A percentile compares a stretch with the other conserved stretches of the same genome.
Conservation (phyloP, 2,888 invertebrate species). For the Melinaea marsaeus region DNA sequence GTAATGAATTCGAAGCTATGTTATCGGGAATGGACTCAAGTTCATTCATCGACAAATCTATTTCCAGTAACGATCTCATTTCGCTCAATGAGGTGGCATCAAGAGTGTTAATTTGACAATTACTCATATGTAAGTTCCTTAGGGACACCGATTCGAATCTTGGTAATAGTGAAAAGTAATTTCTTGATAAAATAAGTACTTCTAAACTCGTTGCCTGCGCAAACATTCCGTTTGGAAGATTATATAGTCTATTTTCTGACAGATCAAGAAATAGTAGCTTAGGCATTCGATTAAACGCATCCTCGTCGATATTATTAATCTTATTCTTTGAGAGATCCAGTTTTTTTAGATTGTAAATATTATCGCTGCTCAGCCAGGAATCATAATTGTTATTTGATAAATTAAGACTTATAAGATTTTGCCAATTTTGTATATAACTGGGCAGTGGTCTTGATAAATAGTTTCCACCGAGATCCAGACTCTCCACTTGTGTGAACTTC, state of each 20-base stretch:
- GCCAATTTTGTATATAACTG: slow-evolving; percentile 65
- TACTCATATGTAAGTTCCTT: slow-evolving; percentile 77
- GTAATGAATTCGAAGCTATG: slow-evolving; percentile 78
- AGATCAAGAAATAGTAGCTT: slow-evolving; percentile 80
- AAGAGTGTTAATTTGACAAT: slow-evolving; percentile 80
- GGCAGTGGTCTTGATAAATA: slow-evolving; percentile 66
- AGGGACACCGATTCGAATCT: slow-evolving; percentile 77
- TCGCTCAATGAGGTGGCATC: slow-evolving; percentile 69
- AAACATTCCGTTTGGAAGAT: slow-evolving; percentile 77
- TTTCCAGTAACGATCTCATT: slow-evolving; percentile 76
- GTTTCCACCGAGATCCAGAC: slow-evolving; percentile 72
- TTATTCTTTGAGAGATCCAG: slow-evolving; percentile 84
- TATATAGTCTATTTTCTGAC: slow-evolving; percentile 81
- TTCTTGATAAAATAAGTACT: slow-evolving; percentile 80
- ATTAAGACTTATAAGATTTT: slow-evolving; percentile 72
- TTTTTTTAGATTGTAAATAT: slow-evolving; percentile 59
- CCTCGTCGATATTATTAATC: slow-evolving; percentile 76
- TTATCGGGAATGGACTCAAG: slow-evolving; percentile 79
- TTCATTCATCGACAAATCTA: slow-evolving; percentile 83
- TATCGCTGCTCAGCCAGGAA: slow-evolving; percentile 52
- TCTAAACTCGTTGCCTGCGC: slow-evolving; percentile 75
- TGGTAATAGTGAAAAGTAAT: slow-evolving; percentile 79
- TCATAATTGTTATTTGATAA: slow-evolving; percentile 78
- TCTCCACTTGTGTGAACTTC: slow-evolving; percentile 68
- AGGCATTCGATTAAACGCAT: slow-evolving; percentile 78